phyloP scores from a whole-genome alignment of 2,888 invertebrate genomes.

The Phorcus lineatus region DNA sequence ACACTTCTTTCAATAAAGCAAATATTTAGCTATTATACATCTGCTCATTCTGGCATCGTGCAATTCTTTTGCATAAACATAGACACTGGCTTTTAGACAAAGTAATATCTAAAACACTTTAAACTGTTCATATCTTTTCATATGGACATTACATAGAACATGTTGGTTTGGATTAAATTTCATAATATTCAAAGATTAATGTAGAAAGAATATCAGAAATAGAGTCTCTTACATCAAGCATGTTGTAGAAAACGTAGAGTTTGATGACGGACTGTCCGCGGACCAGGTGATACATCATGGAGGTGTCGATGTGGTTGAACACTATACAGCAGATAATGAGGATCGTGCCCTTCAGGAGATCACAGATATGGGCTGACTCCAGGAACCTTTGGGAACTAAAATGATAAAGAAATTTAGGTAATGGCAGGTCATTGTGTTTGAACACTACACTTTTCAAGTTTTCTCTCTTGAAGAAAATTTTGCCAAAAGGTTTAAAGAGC shows the following conservation, averaged over 20 bases:
- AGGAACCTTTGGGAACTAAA: conserved; percentile 56
- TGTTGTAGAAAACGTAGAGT: conserved; percentile 99
- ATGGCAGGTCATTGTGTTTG: neutral
- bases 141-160: too few species aligned
- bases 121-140: too few species aligned
- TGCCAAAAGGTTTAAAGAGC: too few species aligned
- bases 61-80: too few species aligned
- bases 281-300: conserved; percentile 95
- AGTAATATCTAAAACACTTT: too few species aligned
- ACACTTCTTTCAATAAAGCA: neutral
- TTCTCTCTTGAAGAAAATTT: too few species aligned
- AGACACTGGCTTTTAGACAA: too few species aligned
- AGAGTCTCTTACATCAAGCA: conserved; percentile 93
- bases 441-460: too few species aligned
- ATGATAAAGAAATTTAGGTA: neutral
- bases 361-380: conserved; percentile 85
- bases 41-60: too few species aligned
- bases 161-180: too few species aligned
- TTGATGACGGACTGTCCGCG: conserved; percentile 98
- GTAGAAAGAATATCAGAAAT: too few species aligned
- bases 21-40: neutral
- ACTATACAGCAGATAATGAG: conserved; percentile 84
- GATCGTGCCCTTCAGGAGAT: conserved; percentile 94
- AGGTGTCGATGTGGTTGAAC: conserved; percentile 95
- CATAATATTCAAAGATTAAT: too few species aligned